Percentiles rank a stretch among this genome's conserved stretches.
Evolutionary conservation across 2,888 invertebrate genomes (phyloP).

Genomic region (Pelosia muscerda): DNA sequence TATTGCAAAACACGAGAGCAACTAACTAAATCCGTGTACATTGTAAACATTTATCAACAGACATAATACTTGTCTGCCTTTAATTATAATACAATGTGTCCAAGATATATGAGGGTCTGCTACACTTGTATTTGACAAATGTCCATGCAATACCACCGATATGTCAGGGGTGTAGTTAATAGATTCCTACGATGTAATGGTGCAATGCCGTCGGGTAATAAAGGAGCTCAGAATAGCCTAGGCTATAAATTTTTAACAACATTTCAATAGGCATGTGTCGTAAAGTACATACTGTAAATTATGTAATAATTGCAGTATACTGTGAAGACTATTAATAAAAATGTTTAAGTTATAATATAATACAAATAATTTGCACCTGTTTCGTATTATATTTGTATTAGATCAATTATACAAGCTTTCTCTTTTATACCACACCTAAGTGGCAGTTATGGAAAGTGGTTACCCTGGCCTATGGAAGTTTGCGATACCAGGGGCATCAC

Average conservation of each 20-base stretch:
- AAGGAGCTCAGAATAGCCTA: conserved; percentile 25
- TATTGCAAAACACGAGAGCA: conserved; percentile 31
- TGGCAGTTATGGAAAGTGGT: too few relatives aligned
- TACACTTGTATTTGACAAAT: conserved; percentile 73
- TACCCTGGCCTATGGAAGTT: too few relatives aligned
- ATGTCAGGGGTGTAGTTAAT: conserved; percentile 70
- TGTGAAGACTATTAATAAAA: background rate
- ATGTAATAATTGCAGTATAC: background rate
- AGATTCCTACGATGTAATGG: conserved; percentile 65
- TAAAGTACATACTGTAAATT: conserved; percentile 20
- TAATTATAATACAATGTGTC: conserved; percentile 67
- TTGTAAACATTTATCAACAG: conserved; percentile 47
- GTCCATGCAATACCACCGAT: conserved; percentile 73
- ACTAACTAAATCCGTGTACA: conserved; percentile 45
- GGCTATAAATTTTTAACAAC: conserved; percentile 30
- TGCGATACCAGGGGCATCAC: too few relatives aligned
- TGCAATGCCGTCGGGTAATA: conserved; percentile 39
- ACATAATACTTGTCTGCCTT: conserved; percentile 56
- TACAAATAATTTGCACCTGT: background rate
- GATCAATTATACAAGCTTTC: too few relatives aligned
- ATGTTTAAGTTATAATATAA: background rate
- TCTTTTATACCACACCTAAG: too few relatives aligned
- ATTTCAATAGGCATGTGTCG: conserved; percentile 26
- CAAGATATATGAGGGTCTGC: conserved; percentile 73
- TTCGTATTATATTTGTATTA: too few relatives aligned